Base-by-base conservation (phyloP, 2,113 vertebrate genomes). In the Holacanthus passer region DNA sequence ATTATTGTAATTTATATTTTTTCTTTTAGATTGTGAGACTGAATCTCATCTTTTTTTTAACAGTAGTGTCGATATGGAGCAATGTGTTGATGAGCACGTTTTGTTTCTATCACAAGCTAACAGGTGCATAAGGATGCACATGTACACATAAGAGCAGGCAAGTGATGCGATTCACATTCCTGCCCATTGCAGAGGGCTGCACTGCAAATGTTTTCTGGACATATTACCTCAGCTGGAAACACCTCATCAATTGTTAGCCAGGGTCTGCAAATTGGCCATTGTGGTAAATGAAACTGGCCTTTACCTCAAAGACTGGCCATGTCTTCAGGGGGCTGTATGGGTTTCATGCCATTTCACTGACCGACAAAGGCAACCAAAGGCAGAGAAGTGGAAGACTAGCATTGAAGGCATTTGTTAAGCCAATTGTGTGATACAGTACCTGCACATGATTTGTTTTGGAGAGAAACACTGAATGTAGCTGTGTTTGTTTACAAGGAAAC, bases 401-500 rank as follows among this genome's bases (percentile, higher is more conserved):
- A 64, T 27, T 37, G 7, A 24, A 45, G 6, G 22, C 4, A 6
- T 9, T 56, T 32, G 3, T 24, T 16, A 39, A 27, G 37, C 27
- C 16, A 7, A 27, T 29, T 27, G 53, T 29, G 5, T 7, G 2
- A 37, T 14, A 29, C 5, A 43, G n/a, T 27, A 8, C 41, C 14
- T 50, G 3, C 4, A 27, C 1, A 32, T 24, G 7, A 2, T 37
- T n/a, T 39, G 3, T 55, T 19, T 71, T n/a, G 19, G 27, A 37
- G 32, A 56, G 29, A 73, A 39, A 12, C 35, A 4, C 56, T 37
- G 27, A 67, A 5, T 17, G 12, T 35, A 8, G 27, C 64, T 64
- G 47, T 64, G 68, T 70, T 58, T 50, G 79, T 64, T 72, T 77
- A 43, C 47, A 47, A 24, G 22, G 39, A 50, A 69, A 45, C 55